These are phyloP conservation scores for Rhabdophis nuchalis DNA, from an alignment of 2,797 vertebrate species.

Conservation along the genomic window DNA sequence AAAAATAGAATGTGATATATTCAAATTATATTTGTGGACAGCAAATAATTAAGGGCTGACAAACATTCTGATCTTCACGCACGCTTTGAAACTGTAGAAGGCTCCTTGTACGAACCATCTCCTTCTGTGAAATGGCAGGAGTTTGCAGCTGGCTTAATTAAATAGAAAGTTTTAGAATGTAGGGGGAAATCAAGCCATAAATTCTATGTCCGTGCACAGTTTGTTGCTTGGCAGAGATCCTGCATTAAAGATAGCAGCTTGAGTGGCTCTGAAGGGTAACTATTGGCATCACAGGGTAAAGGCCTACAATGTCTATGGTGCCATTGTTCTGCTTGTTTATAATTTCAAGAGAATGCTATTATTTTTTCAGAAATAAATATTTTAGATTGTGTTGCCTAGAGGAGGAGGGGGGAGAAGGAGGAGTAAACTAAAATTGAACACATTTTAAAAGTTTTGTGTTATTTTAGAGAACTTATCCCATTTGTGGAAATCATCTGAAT, in stretches of 20 bases:
- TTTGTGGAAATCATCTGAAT: background rate
- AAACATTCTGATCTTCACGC: conserved; percentile 23
- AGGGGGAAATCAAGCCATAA: conserved; percentile 21
- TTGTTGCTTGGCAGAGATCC: background rate
- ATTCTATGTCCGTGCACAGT: background rate
- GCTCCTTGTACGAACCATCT: background rate
- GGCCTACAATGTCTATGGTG: background rate
- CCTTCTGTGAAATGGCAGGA: background rate
- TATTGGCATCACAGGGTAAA: background rate
- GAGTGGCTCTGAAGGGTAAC: background rate
- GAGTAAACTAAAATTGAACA: background rate
- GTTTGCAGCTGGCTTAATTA: conserved; percentile 18
- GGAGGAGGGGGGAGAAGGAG: too few relatives aligned
- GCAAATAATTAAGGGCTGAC: conserved; percentile 22
- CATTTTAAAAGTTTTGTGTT: background rate
- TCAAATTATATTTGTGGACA: conserved; percentile 21
- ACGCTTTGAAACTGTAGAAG: conserved; percentile 4
- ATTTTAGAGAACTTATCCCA: background rate
- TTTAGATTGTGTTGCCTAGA: background rate
- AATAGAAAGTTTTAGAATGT: background rate
- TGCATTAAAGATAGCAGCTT: background rate
- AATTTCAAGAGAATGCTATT: background rate
- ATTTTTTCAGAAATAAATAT: background rate
- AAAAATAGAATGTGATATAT: conserved; percentile 14
- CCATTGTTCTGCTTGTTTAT: background rate